Base-by-base conservation (phyloP, 1,140 invertebrate species). In the Drosophila burlai region DNA sequence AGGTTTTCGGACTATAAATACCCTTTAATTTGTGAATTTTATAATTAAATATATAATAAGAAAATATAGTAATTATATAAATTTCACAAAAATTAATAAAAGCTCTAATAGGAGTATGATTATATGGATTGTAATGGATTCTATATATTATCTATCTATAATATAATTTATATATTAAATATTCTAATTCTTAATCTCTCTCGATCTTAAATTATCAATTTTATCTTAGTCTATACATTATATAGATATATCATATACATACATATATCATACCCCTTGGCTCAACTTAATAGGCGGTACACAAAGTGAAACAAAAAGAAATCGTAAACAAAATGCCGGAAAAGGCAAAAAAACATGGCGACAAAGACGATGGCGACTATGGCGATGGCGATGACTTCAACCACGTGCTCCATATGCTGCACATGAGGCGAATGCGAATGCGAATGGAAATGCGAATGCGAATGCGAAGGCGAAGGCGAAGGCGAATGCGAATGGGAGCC, bases 311-410 rank as follows among this genome's bases (percentile, higher is more conserved):
- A 71, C 71, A 87, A 63, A 54, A 59, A 50, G 74, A 66, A 89
- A 89, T 84, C 75, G 85, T 90, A 89, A 89, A 85, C 84, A 89
- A 89, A 89, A 89, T 90, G 85, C 85, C 85, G 85, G 85, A 89
- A 90, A 89, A 90, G 85, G 85, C 81, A 76, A 77, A 86, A 71
- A 80, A 89, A 85, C 68, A 89, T 87, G 80, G 83, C 83, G 76
- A 83, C 79, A 80, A 76, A 57, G 73, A 74, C 58, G 21, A 50
- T 38, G 45, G 18, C 61, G 31, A 49, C 72, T 36, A 34, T 26
- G 59, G 42, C 38, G 42, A 67, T 52, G 49, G 9, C 43, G 50
- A 43, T 40, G 38, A 50, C 50, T 55, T 38, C 68, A 69, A 38
- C 80, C 80, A 83, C 84, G 84, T 83, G 84, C 76, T 71, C 76